Evolutionary conservation across 2,888 invertebrate species (phyloP).

Genomic region (Ichneumoninae sp.): DNA sequence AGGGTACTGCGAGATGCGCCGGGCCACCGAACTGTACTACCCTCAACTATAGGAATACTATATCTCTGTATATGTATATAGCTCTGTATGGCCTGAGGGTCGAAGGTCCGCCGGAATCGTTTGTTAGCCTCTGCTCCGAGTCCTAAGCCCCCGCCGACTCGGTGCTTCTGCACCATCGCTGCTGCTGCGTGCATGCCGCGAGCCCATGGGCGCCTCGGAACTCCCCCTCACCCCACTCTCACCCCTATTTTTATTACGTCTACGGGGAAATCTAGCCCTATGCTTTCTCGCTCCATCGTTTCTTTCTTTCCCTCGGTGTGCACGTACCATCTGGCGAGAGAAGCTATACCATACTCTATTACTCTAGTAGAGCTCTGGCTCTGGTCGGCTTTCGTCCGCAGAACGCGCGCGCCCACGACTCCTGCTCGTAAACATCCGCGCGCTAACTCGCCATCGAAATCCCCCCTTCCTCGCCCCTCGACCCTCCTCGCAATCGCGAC

Average conservation of each 20-base stretch:
- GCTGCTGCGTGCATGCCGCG: conserved; percentile 52
- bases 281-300: conserved; percentile 61
- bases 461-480: neutral
- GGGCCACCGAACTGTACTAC: conserved; percentile 51
- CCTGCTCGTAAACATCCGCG: conserved; percentile 65
- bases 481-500: conserved; percentile 30
- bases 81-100: conserved; percentile 65
- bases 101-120: conserved; percentile 76
- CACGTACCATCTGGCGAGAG: conserved; percentile 67
- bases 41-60: conserved; percentile 29
- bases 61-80: conserved; percentile 25
- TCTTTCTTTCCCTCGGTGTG: conserved; percentile 59
- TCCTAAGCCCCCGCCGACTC: conserved; percentile 61
- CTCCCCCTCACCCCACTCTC: conserved; percentile 26
- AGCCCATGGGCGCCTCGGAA: conserved; percentile 43
- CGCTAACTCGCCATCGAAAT: conserved; percentile 51
- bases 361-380: conserved; percentile 42
- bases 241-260: conserved; percentile 79
- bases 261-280: conserved; percentile 81
- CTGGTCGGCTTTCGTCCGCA: conserved; percentile 49
- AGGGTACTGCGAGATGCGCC: conserved; percentile 66
- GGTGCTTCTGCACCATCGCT: conserved; percentile 57
- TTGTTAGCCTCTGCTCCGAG: conserved; percentile 73
- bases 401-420: conserved; percentile 58
- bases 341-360: conserved; percentile 59